Conservation (phyloP, 2,888 invertebrate genomes). For the Creontiades dilutus region DNA sequence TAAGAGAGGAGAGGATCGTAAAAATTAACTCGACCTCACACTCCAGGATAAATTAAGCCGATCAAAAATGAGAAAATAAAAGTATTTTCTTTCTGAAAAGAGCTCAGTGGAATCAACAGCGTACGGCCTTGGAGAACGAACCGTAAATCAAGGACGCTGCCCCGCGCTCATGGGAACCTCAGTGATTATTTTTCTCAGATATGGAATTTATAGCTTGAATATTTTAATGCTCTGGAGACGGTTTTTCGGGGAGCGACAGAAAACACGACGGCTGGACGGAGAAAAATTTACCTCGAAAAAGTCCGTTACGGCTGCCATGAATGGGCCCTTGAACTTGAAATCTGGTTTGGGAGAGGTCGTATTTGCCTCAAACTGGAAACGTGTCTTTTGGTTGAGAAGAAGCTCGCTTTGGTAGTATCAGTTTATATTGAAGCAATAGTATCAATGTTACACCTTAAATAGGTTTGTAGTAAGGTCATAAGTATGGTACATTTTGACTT, state of each 20-base stretch:
- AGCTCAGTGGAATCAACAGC: constrained; percentile 39
- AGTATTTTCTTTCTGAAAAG: constrained; percentile 23
- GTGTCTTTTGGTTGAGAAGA: background rate
- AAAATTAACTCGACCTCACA: too few species aligned
- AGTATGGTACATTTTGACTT: too few species aligned
- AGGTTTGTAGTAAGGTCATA: too few species aligned
- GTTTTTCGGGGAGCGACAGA: constrained; percentile 38
- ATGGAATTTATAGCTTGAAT: constrained; percentile 63
- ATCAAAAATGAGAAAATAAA: background rate
- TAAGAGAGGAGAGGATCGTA: too few species aligned
- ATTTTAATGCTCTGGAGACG: constrained; percentile 41
- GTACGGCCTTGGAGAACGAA: constrained; percentile 31
- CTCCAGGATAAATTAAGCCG: too few species aligned
- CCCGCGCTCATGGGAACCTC: constrained; percentile 52
- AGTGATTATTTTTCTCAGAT: constrained; percentile 63
- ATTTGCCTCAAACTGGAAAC: background rate
- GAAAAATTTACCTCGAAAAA: constrained; percentile 32
- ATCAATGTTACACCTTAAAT: too few species aligned
- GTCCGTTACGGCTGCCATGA: constrained; percentile 53
- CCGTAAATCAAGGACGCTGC: constrained; percentile 46
- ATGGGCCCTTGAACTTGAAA: constrained; percentile 34
- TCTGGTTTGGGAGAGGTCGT: constrained; percentile 48
- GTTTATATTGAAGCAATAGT: too few species aligned
- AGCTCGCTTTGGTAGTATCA: too few species aligned
- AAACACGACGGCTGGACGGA: constrained; percentile 28